phyloP scores from a whole-genome alignment of 2,113 vertebrate genomes.

The Perca flavescens region DNA sequence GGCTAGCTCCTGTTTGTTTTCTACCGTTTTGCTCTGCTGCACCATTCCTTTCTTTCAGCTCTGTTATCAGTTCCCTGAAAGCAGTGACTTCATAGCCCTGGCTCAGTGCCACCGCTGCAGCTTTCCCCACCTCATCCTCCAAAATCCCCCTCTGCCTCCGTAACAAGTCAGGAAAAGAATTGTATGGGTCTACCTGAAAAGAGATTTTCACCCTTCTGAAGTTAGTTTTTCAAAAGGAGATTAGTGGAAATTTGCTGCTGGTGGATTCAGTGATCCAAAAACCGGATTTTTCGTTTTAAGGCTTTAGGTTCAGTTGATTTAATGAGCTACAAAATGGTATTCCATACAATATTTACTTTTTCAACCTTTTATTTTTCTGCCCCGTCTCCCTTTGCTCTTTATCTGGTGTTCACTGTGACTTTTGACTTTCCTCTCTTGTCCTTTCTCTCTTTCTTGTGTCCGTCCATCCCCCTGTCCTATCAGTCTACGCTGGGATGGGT shows the following conservation, averaged over 20 bases:
- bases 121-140: slow-evolving; percentile 63
- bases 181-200: slow-evolving; percentile 75
- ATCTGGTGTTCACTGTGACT: slow-evolving; percentile 43
- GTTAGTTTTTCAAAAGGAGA: slow-evolving; percentile 46
- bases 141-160: slow-evolving; percentile 45
- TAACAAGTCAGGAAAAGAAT: slow-evolving; percentile 32
- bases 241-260: slow-evolving; percentile 34
- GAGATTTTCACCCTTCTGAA: slow-evolving; percentile 26
- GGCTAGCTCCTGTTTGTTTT: slow-evolving; percentile 53
- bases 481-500: slow-evolving; percentile 92
- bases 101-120: slow-evolving; percentile 67
- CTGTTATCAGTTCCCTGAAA: slow-evolving; percentile 58
- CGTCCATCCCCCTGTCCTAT: slow-evolving; percentile 67
- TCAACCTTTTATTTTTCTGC: slow-evolving; percentile 10
- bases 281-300: neutral
- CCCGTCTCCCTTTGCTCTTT: slow-evolving; percentile 19
- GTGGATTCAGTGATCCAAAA: slow-evolving; percentile 33
- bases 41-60: slow-evolving; percentile 57
- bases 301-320: slow-evolving; percentile 22
- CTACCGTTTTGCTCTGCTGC: slow-evolving; percentile 47
- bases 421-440: slow-evolving; percentile 81
- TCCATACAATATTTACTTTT: slow-evolving; percentile 47
- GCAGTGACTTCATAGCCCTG: slow-evolving; percentile 68
- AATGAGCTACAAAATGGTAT: slow-evolving; percentile 41
- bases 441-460: slow-evolving; percentile 61